Percentiles rank a stretch among this genome's conserved stretches.
Evolutionary conservation across 2,113 vertebrate species (phyloP).

Genomic region (Calyptomena viridis): DNA sequence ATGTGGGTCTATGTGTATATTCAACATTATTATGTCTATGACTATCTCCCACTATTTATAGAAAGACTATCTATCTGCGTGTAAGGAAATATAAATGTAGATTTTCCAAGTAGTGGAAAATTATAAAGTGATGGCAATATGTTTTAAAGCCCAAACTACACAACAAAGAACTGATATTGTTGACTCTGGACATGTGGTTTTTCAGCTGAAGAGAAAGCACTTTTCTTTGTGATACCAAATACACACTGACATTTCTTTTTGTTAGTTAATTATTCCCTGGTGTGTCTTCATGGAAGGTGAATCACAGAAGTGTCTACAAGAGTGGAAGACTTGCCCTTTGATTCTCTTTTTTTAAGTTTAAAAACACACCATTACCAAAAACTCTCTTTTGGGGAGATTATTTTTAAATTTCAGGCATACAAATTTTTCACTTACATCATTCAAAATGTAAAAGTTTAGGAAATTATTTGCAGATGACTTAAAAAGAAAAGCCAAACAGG

Average conservation of each 20-base stretch:
- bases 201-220: neutral
- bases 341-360: neutral
- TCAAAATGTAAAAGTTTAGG: neutral
- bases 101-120: neutral
- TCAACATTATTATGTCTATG: neutral
- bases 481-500: neutral
- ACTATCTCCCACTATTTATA: neutral
- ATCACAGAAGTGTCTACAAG: neutral
- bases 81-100: neutral
- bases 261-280: neutral
- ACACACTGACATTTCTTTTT: constrained; percentile 8
- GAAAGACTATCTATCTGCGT: neutral
- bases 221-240: neutral
- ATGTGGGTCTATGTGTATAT: neutral
- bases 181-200: neutral
- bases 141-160: neutral
- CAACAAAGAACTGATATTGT: neutral
- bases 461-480: neutral
- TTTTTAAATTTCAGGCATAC: neutral
- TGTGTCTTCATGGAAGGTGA: neutral
- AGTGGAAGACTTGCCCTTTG: neutral
- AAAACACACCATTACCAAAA: neutral
- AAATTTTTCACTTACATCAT: neutral
- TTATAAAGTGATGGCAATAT: neutral
- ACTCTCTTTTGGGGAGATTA: neutral